phyloP scores from a whole-genome alignment of 2,888 invertebrate species.

The Drosophila sordidula region DNA sequence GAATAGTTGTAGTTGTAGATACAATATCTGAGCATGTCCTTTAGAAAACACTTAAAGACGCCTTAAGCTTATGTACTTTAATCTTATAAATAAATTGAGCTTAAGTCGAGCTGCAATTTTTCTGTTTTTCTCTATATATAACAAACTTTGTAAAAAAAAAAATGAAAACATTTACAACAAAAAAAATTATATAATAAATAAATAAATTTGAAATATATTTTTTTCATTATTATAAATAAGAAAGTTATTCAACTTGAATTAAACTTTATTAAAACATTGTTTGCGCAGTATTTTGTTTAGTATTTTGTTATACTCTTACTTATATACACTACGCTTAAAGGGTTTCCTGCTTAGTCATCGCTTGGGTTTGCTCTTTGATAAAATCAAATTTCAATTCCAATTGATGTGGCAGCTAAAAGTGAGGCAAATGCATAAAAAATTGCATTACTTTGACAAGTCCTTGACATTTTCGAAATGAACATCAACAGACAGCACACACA shows the following conservation, averaged over 20 bases:
- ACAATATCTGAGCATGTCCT: no score
- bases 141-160: not conserved
- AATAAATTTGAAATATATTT: no score
- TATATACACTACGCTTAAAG: not conserved
- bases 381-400: conserved; percentile 47
- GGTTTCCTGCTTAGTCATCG: not conserved
- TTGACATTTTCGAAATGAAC: conserved; percentile 74
- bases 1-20: not conserved
- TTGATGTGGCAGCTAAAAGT: conserved; percentile 32
- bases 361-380: conserved; percentile 42
- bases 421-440: conserved; percentile 70
- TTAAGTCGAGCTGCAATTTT: no score
- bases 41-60: no score
- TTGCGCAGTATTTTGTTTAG: not conserved
- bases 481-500: conserved; percentile 37
- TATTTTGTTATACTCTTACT: no score
- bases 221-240: no score
- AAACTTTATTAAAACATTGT: not conserved
- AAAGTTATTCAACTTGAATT: no score
- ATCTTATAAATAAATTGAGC: no score
- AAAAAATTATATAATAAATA: no score
- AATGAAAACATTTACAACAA: not conserved
- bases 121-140: no score
- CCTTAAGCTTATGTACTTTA: no score
- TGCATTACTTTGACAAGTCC: conserved; percentile 69